Conservation (phyloP, 2,888 invertebrate species). For the Sarcophaga subvicina region DNA sequence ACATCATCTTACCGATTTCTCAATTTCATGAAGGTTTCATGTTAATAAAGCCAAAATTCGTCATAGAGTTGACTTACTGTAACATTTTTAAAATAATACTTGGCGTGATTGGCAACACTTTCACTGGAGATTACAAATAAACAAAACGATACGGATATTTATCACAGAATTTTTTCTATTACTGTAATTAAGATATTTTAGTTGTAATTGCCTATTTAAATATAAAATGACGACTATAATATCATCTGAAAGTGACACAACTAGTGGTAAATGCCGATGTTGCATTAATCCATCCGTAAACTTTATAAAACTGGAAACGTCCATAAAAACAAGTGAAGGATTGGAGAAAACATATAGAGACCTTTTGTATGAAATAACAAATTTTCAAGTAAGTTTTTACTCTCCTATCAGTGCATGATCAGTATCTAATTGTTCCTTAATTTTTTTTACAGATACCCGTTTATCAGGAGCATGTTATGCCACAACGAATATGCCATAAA, state of each 20-base stretch:
- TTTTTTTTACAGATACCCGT: constrained; percentile 26
- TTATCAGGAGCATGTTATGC: constrained; percentile 36
- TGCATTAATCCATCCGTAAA: constrained; percentile 45
- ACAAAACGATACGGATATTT: not conserved
- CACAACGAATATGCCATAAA: constrained; percentile 55
- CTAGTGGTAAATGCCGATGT: constrained; percentile 45
- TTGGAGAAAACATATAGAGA: constrained; percentile 43
- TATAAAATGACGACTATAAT: not conserved
- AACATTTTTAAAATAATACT: too few species aligned
- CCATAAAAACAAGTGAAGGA: constrained; percentile 1
- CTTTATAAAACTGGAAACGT: constrained; percentile 36
- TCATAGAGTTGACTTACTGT: too few species aligned
- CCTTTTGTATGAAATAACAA: constrained; percentile 46
- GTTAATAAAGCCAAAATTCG: not conserved
- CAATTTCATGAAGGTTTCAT: too few species aligned
- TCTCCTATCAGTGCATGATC: not conserved
- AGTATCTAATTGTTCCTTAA: not conserved
- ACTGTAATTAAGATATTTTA: too few species aligned
- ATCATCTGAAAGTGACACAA: not conserved
- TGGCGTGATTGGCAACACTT: not conserved
- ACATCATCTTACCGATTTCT: too few species aligned
- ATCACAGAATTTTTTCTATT: too few species aligned
- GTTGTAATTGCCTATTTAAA: too few species aligned
- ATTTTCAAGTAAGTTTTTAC: constrained; percentile 31
- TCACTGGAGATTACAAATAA: not conserved